Evolutionary conservation across 2,888 invertebrate species (phyloP), one percentile per base, ranked within the genome.

Genomic region (Cordylochernes scorpioides): DNA sequence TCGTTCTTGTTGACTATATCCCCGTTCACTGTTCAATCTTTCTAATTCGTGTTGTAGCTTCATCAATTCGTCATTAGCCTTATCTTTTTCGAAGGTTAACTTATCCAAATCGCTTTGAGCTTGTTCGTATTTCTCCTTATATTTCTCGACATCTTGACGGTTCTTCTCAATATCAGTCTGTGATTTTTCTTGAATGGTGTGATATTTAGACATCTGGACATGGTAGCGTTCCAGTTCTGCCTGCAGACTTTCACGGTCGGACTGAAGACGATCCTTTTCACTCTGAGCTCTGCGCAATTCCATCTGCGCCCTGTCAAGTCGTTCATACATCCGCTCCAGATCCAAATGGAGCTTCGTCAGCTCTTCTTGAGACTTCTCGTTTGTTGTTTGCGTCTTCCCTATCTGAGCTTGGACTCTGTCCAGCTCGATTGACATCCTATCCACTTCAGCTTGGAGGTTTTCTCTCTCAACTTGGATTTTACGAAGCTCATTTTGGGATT

Each of bases 351-450:
- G 65, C 44, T 78, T 62, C 1, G 75, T 71, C 44, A 75, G 65
- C 55, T 84, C 84, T 49, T 84, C 82, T 50, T 80, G 78, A 29
- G 72, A 70, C 47, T 80, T 77, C 49, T 82, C 82, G 36, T 77
- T 70, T 5, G 70, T 68, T 8, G 70, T 70, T 49, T 74, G 75
- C 8, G 73, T 68, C 55, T 84, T 82, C 38, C 67, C 69, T 45
- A 71, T 67, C 48, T 80, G 78, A 33, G 73, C 69, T 57, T 80
- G 77, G 1, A 77, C 68, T 38, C 82, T 59, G 44, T 84, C 82
- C 37, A 82, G 32, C 67, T 72, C 57, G 71, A 75, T 43, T n/a
- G 42, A 34, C 28, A 49, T 39, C 15, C 47, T 42, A 18, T 50
- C 50, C 12, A 45, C 39, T 25, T 50, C 49, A 15, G 43, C 40